These are phyloP conservation scores for Pangasius macronema DNA, from an alignment of 2,797 vertebrate genomes.

Conservation along the genomic window DNA sequence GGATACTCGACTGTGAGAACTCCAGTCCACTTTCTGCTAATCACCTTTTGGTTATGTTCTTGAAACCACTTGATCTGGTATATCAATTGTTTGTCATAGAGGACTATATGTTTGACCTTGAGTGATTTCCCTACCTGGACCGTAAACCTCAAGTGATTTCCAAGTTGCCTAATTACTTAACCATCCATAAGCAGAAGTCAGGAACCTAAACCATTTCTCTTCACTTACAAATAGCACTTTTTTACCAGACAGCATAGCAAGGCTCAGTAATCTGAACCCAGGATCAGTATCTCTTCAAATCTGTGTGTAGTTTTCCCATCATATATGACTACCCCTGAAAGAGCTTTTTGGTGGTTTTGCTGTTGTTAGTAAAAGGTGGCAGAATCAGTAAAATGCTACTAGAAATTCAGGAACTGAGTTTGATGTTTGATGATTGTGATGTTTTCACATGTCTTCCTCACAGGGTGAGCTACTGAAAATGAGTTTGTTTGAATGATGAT, in stretches of 20 bases:
- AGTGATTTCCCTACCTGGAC: background rate
- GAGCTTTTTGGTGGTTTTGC: background rate
- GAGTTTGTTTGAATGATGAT: background rate
- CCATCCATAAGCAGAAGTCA: background rate
- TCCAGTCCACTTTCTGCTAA: background rate
- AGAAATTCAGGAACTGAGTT: background rate
- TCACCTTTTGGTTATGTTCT: background rate
- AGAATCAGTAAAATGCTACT: background rate
- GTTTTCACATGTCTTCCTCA: background rate
- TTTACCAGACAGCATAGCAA: background rate
- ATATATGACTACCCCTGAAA: background rate
- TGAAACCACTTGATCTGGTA: background rate
- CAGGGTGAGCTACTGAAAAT: background rate
- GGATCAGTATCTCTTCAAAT: background rate
- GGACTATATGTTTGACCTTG: background rate
- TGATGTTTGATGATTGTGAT: background rate
- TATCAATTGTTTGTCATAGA: background rate
- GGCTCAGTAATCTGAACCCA: background rate
- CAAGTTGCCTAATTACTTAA: background rate
- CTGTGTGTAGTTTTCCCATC: background rate
- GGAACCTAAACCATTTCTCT: background rate
- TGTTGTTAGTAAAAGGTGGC: background rate
- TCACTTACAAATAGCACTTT: background rate
- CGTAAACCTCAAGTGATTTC: background rate
- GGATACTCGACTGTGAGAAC: background rate